Percentiles rank a stretch among this genome's conserved stretches.
Conservation (phyloP, 2,888 invertebrate species). For the Tupiocoris notatus region DNA sequence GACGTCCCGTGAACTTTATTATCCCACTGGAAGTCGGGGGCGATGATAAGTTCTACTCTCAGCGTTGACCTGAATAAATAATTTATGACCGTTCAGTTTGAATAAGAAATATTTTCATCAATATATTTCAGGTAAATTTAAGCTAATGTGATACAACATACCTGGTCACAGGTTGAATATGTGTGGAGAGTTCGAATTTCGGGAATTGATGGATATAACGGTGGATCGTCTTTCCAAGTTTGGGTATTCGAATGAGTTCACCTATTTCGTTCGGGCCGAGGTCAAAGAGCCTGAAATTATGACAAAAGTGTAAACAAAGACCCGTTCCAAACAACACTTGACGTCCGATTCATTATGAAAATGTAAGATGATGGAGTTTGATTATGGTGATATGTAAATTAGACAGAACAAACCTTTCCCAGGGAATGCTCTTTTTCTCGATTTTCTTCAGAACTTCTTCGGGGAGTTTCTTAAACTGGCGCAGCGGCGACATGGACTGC, state of each 20-base stretch:
- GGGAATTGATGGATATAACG: slow-evolving; percentile 96
- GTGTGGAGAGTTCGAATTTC: slow-evolving; percentile 90
- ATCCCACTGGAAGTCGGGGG: slow-evolving; percentile 99
- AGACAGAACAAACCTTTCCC: slow-evolving; percentile 68
- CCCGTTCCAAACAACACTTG: no score
- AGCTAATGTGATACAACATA: no score
- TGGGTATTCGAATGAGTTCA: slow-evolving; percentile 86
- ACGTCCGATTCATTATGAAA: no score
- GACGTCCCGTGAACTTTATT: slow-evolving; percentile 79
- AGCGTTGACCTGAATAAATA: slow-evolving; percentile 77
- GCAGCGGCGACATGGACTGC: slow-evolving; percentile 97
- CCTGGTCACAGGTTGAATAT: slow-evolving; percentile 94
- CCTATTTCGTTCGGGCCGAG: slow-evolving; percentile 96
- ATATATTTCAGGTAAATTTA: background rate
- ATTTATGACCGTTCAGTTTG: no score
- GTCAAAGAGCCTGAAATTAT: slow-evolving; percentile 78
- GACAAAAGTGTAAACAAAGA: no score
- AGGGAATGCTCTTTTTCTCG: slow-evolving; percentile 95
- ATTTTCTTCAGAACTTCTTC: slow-evolving; percentile 95
- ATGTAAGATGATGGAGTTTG: no score
- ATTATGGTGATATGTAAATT: no score
- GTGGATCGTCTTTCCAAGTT: slow-evolving; percentile 91
- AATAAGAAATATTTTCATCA: background rate
- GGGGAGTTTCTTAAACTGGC: slow-evolving; percentile 97
- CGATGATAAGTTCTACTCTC: slow-evolving; percentile 92